phyloP scores from a whole-genome alignment of 2,888 invertebrate species.

The Conomelus anceps region DNA sequence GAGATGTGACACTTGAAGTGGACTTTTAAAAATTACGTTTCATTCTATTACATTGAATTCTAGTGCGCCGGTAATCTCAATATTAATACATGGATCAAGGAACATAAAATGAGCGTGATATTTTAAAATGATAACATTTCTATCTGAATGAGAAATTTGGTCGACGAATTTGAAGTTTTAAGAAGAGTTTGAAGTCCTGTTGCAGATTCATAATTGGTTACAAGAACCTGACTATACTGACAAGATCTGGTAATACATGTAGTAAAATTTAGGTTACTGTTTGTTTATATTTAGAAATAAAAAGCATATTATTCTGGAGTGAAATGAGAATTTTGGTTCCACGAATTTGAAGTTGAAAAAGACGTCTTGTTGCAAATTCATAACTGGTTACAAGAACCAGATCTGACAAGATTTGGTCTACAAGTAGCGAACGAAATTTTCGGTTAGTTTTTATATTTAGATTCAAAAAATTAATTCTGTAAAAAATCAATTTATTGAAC shows the following conservation, averaged over 20 bases:
- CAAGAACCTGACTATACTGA: neutral
- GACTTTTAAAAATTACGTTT: neutral
- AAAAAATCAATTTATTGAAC: too few relatives aligned
- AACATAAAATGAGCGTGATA: neutral
- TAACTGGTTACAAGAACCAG: too few relatives aligned
- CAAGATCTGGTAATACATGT: too few relatives aligned
- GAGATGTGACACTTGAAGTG: neutral
- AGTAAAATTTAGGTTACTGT: too few relatives aligned
- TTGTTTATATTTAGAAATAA: neutral
- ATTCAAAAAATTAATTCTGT: too few relatives aligned
- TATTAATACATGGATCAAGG: neutral
- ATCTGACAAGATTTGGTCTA: too few relatives aligned
- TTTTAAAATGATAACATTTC: neutral
- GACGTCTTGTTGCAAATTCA: too few relatives aligned
- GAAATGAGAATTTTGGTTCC: too few relatives aligned
- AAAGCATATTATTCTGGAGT: neutral
- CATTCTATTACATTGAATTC: neutral
- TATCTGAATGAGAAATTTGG: neutral
- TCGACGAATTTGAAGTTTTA: neutral
- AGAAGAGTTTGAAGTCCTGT: neutral
- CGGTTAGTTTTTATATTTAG: too few relatives aligned
- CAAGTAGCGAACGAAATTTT: too few relatives aligned
- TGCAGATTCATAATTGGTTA: neutral
- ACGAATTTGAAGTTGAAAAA: too few relatives aligned
- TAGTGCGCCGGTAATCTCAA: neutral